Conservation (phyloP, 64 coral and sea anemone genomes). For the Montipora foliosa region DNA sequence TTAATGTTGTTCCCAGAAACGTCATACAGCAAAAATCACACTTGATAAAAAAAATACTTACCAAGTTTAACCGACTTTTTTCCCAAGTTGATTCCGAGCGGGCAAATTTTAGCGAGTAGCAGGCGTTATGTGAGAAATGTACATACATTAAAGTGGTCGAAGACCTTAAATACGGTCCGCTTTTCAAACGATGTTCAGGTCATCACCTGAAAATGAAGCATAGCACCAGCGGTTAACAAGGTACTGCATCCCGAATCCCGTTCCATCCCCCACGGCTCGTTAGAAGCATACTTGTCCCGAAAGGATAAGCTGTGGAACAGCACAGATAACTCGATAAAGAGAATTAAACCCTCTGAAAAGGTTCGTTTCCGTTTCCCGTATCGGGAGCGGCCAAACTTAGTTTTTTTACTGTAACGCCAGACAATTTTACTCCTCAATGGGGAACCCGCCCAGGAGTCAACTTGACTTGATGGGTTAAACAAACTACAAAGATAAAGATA, state of each 20-base stretch:
- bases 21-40: not conserved
- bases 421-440: no score
- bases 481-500: no score
- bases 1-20: not conserved
- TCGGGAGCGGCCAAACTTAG: no score
- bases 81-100: no score
- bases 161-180: not conserved
- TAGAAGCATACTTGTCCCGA: not conserved
- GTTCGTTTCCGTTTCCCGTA: no score
- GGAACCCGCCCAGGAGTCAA: no score
- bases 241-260: no score
- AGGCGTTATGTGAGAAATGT: not conserved
- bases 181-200: not conserved
- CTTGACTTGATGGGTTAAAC: no score
- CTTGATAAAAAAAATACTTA: not conserved
- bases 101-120: not conserved
- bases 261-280: not conserved
- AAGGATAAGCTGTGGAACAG: not conserved
- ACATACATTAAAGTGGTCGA: not conserved
- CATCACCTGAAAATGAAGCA: not conserved
- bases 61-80: not conserved
- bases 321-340: no score
- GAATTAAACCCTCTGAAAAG: no score
- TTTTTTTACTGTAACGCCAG: no score
- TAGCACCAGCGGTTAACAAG: not conserved